phyloP scores from a whole-genome alignment of 2,888 invertebrate genomes.

The Cotesia congregata region DNA sequence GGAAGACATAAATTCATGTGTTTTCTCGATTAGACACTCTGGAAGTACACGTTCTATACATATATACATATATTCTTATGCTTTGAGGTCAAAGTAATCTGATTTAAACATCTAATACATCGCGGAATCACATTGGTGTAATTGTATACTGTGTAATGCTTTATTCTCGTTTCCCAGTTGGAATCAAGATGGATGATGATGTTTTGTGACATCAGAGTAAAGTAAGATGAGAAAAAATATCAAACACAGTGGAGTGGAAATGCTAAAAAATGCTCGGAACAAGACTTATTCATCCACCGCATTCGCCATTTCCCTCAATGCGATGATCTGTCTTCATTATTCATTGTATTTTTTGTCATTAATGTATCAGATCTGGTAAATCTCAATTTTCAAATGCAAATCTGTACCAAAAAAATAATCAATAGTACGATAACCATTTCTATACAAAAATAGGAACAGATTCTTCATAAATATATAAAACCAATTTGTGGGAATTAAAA shows the following conservation, averaged over 20 bases:
- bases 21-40: slow-evolving; percentile 47
- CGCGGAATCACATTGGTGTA: slow-evolving; percentile 26
- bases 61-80: not conserved
- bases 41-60: not conserved
- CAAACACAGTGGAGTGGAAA: not conserved
- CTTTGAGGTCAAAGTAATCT: slow-evolving; percentile 51
- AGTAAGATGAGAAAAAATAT: slow-evolving; percentile 43
- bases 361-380: not conserved
- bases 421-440: too few relatives aligned
- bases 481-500: too few relatives aligned
- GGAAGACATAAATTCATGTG: slow-evolving; percentile 50
- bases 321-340: slow-evolving; percentile 34
- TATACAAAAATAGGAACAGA: too few relatives aligned
- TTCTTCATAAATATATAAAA: too few relatives aligned
- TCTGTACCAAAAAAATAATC: too few relatives aligned
- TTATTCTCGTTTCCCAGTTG: slow-evolving; percentile 15
- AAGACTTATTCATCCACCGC: slow-evolving; percentile 55
- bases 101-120: slow-evolving; percentile 54
- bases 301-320: slow-evolving; percentile 18
- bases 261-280: slow-evolving; percentile 8
- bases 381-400: not conserved
- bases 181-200: slow-evolving; percentile 28
- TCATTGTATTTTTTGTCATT: not conserved
- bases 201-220: slow-evolving; percentile 23
- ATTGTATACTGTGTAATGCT: slow-evolving; percentile 49